Evolutionary conservation across 2,113 vertebrate genomes (phyloP), one percentile per base, ranked within the genome.

Genomic region (Oxygymnocypris stewartii): DNA sequence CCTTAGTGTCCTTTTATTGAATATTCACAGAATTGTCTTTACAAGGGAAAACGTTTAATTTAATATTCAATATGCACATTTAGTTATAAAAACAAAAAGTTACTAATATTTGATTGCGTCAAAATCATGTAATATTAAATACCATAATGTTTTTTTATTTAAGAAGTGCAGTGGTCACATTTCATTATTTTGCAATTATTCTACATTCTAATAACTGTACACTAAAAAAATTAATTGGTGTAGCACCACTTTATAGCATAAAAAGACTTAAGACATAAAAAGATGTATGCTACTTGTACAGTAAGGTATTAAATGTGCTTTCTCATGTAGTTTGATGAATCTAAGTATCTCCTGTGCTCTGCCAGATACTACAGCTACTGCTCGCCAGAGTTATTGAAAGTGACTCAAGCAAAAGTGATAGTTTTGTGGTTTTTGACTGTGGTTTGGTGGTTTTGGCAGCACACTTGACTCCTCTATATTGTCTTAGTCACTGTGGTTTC

Each of bases 391-490:
- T 73, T 31, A 28, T 74, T 81, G 67, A 74, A 31, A 49, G 78
- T 44, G 54, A 80, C 77, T 59, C 51, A 13, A 59, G n/a, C 25
- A n/a, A 54, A 71, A 80, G 63, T 59, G 84, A 76, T 73, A 59
- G 63, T 71, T 47, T 59, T 71, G 47, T 79, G 75, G 61, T 3
- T 79, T 67, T 16, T 28, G 71, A 40, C 8, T 4, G 13, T 25
- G 44, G 57, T 63, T 57, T 54, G n/a, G 77, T 86, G 85, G 77
- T 61, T 81, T 80, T 61, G 65, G 84, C 84, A 85, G 47, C 47
- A 4, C 14, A 13, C 20, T 54, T 9, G 65, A 79, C 67, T 79
- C 51, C 80, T 71, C 49, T 59, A 40, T 69, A 71, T 76, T 20
- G 57, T 47, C 73, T 77, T 67, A 80, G 31, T 86, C 59, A n/a